These are phyloP conservation scores for Odobenus rosmarus DNA, from an alignment of 2,113 vertebrate species.

Conservation along the genomic window DNA sequence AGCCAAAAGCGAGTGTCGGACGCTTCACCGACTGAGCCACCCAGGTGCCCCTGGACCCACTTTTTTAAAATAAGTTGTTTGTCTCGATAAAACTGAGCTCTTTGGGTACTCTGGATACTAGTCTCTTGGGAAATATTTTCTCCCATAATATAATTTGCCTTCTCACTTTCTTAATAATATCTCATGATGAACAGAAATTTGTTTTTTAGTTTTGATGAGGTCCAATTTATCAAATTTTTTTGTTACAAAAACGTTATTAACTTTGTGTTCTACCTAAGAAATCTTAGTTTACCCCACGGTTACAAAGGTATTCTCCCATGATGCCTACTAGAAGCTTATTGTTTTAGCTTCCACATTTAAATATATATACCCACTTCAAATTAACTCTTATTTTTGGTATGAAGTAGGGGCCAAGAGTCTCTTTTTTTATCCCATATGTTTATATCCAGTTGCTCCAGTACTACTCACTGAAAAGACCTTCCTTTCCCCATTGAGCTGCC, in stretches of 20 bases:
- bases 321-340: constrained; percentile 1
- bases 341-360: constrained; percentile 11
- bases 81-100: background rate
- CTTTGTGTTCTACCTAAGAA: background rate
- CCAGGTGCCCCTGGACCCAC: background rate
- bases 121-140: background rate
- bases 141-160: background rate
- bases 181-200: background rate
- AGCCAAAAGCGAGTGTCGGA: background rate
- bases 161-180: constrained; percentile 20
- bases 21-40: background rate
- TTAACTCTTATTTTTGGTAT: background rate
- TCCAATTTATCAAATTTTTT: background rate
- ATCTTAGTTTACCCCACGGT: background rate
- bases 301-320: background rate
- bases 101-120: background rate
- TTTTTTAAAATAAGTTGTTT: background rate
- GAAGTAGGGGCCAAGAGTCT: background rate
- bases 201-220: background rate
- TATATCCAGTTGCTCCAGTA: background rate
- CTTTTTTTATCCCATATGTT: background rate
- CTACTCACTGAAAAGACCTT: background rate
- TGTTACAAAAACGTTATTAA: background rate
- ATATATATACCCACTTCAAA: background rate
- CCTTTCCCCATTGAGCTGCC: background rate